Base-by-base conservation (phyloP, 2,797 vertebrate genomes). In the Loris lydekkerianus region DNA sequence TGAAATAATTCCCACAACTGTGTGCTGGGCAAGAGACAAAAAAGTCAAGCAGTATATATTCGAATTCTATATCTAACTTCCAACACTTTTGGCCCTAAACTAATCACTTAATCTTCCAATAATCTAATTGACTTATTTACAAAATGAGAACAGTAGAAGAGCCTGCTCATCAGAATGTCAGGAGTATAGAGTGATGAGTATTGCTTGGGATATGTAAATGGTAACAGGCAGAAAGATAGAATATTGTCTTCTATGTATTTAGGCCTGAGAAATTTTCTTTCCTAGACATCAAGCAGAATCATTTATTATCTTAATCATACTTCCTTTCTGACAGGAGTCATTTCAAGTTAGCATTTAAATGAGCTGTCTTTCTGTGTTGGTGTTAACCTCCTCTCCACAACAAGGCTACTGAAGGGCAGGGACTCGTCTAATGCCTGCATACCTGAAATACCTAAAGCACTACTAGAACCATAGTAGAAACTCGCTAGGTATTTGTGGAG, bases 151-250 rank as follows among this genome's bases (percentile, higher is more conserved):
- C 73, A 86, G 76, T 46, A 91, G 89, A 94, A 89, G 37, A 37
- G 53, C 34, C 78, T 84, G 82, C 77, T 96, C 89, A 88, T 93
- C 86, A 96, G 86, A 96, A 96, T 65, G 27, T 65, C 58, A 60
- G 69, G 13, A 80, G n/a, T 84, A 37, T 3, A 43, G 29, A 69
- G 67, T 75, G 86, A 95, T 67, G 34, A 92, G 5, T 91, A 76
- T 81, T 97, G 46, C 37, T 69, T 72, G 58, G 80, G 46, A 83
- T 91, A 95, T 73, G 86, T 53, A 93, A 97, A 97, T 95, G 94
- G 77, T 60, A 93, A 84, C n/a, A 96, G 43, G 31, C 84, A 89
- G 25, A 29, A 89, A 94, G 72, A 73, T 88, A 78, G 83, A 96
- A 31, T 34, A 65, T 89, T 95, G 95, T 83, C 84, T 53, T 43